A percentile compares a stretch with the other conserved stretches of the same genome.
phyloP scores from a whole-genome alignment of 2,888 invertebrate species.

The Chelonus formosanus region DNA sequence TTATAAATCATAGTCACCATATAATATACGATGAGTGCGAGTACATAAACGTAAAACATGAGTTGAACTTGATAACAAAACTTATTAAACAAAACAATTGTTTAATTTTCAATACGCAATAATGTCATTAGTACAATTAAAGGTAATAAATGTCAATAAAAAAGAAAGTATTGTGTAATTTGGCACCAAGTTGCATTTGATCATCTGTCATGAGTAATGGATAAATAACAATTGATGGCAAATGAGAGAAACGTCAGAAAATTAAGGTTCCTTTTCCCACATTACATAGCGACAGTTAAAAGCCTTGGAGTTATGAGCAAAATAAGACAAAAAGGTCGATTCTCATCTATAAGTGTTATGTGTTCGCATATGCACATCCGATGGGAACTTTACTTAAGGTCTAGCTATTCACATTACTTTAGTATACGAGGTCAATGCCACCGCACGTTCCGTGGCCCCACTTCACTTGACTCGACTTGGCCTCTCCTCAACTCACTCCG shows the following conservation, averaged over 20 bases:
- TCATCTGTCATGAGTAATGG: too few relatives aligned
- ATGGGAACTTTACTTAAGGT: conserved; percentile 46
- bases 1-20: too few relatives aligned
- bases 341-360: conserved; percentile 24
- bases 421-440: conserved; percentile 63
- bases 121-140: too few relatives aligned
- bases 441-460: conserved; percentile 54
- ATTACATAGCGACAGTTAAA: neutral
- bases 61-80: too few relatives aligned
- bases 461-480: conserved; percentile 55
- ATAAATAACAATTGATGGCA: too few relatives aligned
- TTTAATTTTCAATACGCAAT: too few relatives aligned
- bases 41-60: too few relatives aligned
- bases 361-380: conserved; percentile 35
- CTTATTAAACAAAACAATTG: too few relatives aligned
- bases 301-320: conserved; percentile 11
- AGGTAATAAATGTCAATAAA: too few relatives aligned
- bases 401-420: conserved; percentile 61
- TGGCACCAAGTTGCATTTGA: too few relatives aligned
- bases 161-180: too few relatives aligned
- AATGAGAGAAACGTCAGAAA: neutral
- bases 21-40: too few relatives aligned
- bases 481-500: conserved; percentile 41
- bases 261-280: conserved; percentile 32
- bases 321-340: conserved; percentile 21